Evolutionary conservation across 2,113 vertebrate genomes (phyloP), one percentile per base, ranked within the genome.

Genomic region (Crocuta crocuta): DNA sequence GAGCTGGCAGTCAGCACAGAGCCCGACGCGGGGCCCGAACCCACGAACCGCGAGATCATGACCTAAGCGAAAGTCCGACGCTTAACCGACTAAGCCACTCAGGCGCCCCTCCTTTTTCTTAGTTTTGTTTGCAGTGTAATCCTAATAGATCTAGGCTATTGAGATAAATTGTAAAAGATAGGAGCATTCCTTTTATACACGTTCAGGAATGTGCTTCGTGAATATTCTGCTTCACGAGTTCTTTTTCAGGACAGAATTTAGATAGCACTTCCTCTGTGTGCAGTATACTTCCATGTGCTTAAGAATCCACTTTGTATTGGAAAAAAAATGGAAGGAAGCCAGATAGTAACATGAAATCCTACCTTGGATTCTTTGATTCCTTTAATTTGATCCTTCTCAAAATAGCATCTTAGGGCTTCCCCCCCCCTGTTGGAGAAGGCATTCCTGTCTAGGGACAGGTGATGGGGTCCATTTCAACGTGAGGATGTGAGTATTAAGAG

Each of bases 371-470:
- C 33, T 96, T 92, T 90, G 55, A 84, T 96, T 35, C 58, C 79
- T 95, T 92, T 92, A 89, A 91, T 94, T 93, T 88, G 48, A 63
- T 92, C 45, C 48, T 97, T 86, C 31, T 90, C 35, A 70, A 71
- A 80, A 23, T 19, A 79, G 12, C 55, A 39, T 84, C 33, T 4
- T 80, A 93, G 91, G 74, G 33, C 33, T 80, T 89, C 13, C 39
- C 24, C 84, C 28, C n/a, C 28, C n/a, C n/a, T n/a, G 12, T 84
- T 84, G 70, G 58, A 48, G 86, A 95, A 87, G 45, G 28, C n/a
- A 70, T 71, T 43, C 35, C 43, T 91, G 13, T 84, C 66, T 94
- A 61, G 89, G 53, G 39, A 74, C 48, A 91, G 28, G 88, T 35
- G 45, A 55, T 87, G n/a, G 26, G 19, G 6, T 86, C 73, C 26